Conservation (phyloP, 2,888 invertebrate genomes). For the Phyto melanocephala region DNA sequence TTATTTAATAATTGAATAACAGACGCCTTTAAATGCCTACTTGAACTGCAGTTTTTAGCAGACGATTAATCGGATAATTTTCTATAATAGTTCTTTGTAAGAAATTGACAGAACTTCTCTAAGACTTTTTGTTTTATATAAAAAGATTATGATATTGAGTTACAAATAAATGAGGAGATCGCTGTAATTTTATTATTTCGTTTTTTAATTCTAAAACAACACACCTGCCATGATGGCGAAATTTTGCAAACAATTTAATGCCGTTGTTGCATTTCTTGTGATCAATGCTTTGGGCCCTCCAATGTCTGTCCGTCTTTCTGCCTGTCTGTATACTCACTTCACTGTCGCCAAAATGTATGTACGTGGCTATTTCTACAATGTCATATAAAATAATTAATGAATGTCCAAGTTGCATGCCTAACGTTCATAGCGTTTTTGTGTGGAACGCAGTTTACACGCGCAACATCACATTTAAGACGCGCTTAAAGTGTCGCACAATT, state of each 20-base stretch:
- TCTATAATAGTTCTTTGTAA: background rate
- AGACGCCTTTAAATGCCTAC: conserved; percentile 17
- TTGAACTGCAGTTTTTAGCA: background rate
- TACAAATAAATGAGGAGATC: conserved; percentile 24
- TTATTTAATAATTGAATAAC: conserved; percentile 43
- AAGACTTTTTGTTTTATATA: background rate
- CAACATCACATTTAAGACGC: conserved; percentile 64
- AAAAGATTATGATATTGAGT: background rate
- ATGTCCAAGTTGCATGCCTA: conserved; percentile 73
- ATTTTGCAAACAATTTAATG: conserved; percentile 34
- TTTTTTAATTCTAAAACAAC: conserved; percentile 1
- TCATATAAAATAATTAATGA: conserved; percentile 78
- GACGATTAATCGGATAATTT: conserved; percentile 2
- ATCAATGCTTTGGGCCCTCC: background rate
- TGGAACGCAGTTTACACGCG: conserved; percentile 68
- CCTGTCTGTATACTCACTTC: conserved; percentile 32
- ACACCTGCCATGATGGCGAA: conserved; percentile 49
- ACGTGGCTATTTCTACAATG: conserved; percentile 77
- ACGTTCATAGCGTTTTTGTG: conserved; percentile 64
- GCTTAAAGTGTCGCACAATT: conserved; percentile 64
- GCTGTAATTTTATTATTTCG: background rate
- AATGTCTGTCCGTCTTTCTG: conserved; percentile 17
- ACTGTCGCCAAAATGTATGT: conserved; percentile 75
- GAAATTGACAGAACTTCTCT: background rate
- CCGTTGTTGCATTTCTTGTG: conserved; percentile 28